A percentile compares a stretch with the other conserved stretches of the same genome.
These are phyloP conservation scores for Lophotis ruficrista DNA, from an alignment of 2,113 vertebrate genomes.

Conservation along the genomic window DNA sequence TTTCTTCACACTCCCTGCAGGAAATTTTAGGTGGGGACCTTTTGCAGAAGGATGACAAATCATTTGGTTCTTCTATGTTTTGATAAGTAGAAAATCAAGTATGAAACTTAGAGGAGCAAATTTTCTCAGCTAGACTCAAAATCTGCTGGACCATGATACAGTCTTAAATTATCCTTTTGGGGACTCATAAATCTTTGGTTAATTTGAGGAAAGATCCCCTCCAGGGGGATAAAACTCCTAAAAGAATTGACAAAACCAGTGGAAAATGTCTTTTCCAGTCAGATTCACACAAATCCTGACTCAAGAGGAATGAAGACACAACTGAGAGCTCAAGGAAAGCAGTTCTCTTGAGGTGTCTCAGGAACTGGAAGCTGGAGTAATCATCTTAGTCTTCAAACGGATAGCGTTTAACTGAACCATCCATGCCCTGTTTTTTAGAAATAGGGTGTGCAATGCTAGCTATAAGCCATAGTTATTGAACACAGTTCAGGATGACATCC, in stretches of 20 bases:
- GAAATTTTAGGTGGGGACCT: not conserved
- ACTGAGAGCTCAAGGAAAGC: not conserved
- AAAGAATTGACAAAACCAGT: constrained; percentile 14
- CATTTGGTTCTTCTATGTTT: not conserved
- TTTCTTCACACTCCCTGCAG: not conserved
- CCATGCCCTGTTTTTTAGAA: not conserved
- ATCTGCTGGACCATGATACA: not conserved
- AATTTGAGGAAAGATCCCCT: not conserved
- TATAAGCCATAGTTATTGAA: not conserved
- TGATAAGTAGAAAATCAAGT: not conserved
- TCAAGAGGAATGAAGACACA: not conserved
- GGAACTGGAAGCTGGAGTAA: not conserved
- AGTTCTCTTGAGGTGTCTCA: not conserved
- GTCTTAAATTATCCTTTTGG: not conserved
- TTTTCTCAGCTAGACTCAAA: not conserved
- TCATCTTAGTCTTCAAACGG: not conserved
- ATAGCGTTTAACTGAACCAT: not conserved
- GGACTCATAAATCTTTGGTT: not conserved
- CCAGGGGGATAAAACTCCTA: not conserved
- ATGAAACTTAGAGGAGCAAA: not conserved
- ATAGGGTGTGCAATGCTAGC: not conserved
- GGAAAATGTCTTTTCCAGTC: not conserved
- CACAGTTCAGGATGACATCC: not conserved
- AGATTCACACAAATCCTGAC: not conserved
- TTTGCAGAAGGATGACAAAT: not conserved